These are phyloP conservation scores for Heliconius eleuchia DNA, from an alignment of 1,140 invertebrate species.

Conservation along the genomic window DNA sequence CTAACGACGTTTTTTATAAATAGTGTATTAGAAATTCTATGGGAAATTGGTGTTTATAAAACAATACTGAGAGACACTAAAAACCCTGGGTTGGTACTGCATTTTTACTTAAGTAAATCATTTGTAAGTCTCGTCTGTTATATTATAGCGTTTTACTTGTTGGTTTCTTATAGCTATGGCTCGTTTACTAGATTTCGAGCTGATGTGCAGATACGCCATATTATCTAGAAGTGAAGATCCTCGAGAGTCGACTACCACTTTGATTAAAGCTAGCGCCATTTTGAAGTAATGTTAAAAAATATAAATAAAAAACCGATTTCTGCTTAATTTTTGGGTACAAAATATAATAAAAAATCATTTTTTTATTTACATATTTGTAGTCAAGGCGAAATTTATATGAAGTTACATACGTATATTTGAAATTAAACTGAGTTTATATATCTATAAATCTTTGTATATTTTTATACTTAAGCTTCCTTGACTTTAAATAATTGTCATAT, in stretches of 20 bases:
- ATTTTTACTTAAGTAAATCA: slow-evolving; percentile 51
- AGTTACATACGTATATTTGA: neutral
- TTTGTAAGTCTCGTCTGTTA: slow-evolving; percentile 46
- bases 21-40: slow-evolving; percentile 42
- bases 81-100: neutral
- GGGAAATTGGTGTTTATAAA: neutral
- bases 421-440: neutral
- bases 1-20: slow-evolving; percentile 42
- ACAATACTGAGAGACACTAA: neutral
- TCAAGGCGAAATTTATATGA: neutral
- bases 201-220: slow-evolving; percentile 62
- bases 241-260: neutral
- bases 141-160: slow-evolving; percentile 47
- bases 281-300: neutral
- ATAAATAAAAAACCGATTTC: neutral
- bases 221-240: slow-evolving; percentile 27
- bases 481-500: neutral
- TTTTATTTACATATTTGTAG: neutral
- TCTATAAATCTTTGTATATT: neutral
- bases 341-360: neutral
- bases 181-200: slow-evolving; percentile 57
- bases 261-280: neutral
- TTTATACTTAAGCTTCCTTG: neutral
- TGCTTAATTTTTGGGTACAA: neutral
- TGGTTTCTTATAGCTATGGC: slow-evolving; percentile 48